Conservation (phyloP, 2,888 invertebrate genomes). For the Xanthia icteritia region DNA sequence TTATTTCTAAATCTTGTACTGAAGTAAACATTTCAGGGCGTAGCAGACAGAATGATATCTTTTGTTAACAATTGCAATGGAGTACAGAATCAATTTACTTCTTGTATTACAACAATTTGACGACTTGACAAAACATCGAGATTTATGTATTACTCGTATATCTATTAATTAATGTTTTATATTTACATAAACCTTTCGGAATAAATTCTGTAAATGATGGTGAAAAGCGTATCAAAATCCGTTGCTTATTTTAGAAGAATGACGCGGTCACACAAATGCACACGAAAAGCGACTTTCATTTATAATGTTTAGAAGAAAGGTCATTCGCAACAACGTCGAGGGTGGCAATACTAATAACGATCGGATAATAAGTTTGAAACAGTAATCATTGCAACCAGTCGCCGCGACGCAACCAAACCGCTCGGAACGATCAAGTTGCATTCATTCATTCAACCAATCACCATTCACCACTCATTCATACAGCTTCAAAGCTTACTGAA, state of each 20-base stretch:
- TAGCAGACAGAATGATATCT: too few species aligned
- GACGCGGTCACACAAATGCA: neutral
- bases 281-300: neutral
- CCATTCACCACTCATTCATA: conserved; percentile 39
- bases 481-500: conserved; percentile 36
- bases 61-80: neutral
- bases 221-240: neutral
- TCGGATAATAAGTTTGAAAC: conserved; percentile 55
- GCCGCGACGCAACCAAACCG: conserved; percentile 64
- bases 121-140: neutral
- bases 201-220: neutral
- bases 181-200: neutral
- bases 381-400: conserved; percentile 72
- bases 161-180: neutral
- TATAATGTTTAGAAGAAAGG: neutral
- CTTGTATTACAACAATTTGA: neutral
- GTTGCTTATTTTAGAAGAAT: neutral
- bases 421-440: conserved; percentile 65
- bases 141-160: neutral
- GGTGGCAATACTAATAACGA: conserved; percentile 54
- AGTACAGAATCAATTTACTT: neutral
- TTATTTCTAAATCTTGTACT: neutral
- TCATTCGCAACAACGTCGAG: conserved; percentile 45
- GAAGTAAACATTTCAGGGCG: neutral
- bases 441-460: conserved; percentile 26